These are phyloP conservation scores for Lindbergichthys nudifrons DNA, from an alignment of 2,797 vertebrate genomes.

Conservation along the genomic window DNA sequence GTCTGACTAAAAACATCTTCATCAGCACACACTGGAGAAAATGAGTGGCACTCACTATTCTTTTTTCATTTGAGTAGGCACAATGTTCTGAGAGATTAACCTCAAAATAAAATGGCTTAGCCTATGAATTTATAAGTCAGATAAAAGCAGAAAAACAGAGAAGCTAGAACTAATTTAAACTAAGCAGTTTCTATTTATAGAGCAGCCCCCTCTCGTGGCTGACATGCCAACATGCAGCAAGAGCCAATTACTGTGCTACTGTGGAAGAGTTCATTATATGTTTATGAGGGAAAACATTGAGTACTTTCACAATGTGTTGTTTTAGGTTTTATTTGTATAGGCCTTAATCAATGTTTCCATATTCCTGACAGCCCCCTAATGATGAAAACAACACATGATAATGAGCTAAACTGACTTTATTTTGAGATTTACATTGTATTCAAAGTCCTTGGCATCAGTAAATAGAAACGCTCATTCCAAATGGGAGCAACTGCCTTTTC, in stretches of 20 bases:
- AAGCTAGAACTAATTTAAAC: not conserved
- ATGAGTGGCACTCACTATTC: not conserved
- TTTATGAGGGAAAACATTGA: not conserved
- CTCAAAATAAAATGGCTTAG: not conserved
- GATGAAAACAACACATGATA: conserved; percentile 2
- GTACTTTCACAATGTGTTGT: conserved; percentile 18
- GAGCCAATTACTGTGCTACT: conserved; percentile 26
- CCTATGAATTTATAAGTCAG: conserved; percentile 8
- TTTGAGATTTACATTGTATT: conserved; percentile 1
- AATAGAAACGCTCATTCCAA: not conserved
- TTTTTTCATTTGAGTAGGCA: not conserved
- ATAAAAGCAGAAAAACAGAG: conserved; percentile 12
- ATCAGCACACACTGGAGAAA: not conserved
- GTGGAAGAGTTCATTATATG: conserved; percentile 31
- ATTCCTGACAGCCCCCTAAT: not conserved
- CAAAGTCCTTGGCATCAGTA: not conserved
- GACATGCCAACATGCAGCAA: conserved; percentile 40
- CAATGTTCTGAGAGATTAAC: not conserved
- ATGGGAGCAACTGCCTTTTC: not conserved
- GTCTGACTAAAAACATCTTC: not conserved
- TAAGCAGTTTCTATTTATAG: conserved; percentile 55
- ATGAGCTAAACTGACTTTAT: conserved; percentile 7
- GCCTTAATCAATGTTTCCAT: conserved; percentile 6
- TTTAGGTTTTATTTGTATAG: conserved; percentile 15
- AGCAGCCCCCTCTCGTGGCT: conserved; percentile 78